Conservation (phyloP, 2,797 vertebrate species). For the Coccyzus lansbergi region DNA sequence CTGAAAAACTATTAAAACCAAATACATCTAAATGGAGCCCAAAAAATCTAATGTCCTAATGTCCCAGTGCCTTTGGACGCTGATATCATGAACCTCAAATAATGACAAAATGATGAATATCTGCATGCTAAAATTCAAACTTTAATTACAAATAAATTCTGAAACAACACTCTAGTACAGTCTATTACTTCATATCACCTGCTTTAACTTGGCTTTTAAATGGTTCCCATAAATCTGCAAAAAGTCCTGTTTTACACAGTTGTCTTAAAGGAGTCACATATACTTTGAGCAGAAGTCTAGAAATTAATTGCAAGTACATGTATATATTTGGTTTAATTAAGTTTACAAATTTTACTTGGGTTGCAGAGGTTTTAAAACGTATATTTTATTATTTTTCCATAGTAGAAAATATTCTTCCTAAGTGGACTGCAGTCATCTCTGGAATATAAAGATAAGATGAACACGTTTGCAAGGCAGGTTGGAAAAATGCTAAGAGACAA, state of each 20-base stretch:
- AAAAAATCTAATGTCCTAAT: not conserved
- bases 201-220: not conserved
- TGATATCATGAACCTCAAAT: not conserved
- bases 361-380: not conserved
- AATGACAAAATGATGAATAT: not conserved
- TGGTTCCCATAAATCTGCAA: not conserved
- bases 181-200: not conserved
- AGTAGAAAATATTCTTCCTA: constrained; percentile 9
- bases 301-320: not conserved
- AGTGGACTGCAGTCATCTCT: not conserved
- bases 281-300: not conserved
- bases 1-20: not conserved
- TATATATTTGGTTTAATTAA: not conserved
- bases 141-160: constrained; percentile 24
- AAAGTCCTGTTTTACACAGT: not conserved
- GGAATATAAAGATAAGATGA: not conserved
- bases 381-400: not conserved
- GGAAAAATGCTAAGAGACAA: not conserved
- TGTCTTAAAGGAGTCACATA: not conserved
- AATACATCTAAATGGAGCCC: not conserved
- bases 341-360: not conserved
- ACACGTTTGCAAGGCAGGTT: not conserved
- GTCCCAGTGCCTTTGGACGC: not conserved
- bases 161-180: not conserved
- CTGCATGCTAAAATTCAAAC: not conserved